Evolutionary conservation across 2,113 vertebrate species (phyloP), one percentile per base, ranked within the genome.

Genomic region (Trichechus manatus): DNA sequence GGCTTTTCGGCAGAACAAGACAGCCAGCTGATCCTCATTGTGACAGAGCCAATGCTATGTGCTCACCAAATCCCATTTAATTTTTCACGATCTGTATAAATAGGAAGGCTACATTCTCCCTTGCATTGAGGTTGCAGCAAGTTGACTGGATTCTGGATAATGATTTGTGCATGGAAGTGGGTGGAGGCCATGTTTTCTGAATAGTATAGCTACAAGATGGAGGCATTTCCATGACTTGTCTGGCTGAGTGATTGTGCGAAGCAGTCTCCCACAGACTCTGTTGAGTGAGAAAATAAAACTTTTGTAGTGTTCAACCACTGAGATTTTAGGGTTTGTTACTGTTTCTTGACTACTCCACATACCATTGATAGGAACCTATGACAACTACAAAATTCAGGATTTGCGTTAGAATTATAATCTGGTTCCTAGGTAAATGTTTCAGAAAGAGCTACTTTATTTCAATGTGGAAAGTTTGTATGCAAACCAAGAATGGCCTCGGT

Each of bases 351-450:
- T 81, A 80, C 93, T 77, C 50, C 29, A 33, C 39, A 25, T 25
- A 89, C 66, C 17, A 47, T 42, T 91, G n/a, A 56, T 81, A 70
- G 17, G 31, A 86, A 63, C 4, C 42, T 93, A 50, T 89, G 64
- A 86, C 2, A 95, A 94, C 64, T 91, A 63, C 75, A 95, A 93
- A 78, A 44, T 83, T 50, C 53, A 61, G 31, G 91, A 93, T 9
- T 61, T 53, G 61, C 14, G 10, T 93, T 74, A 92, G 61, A 77
- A 79, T 70, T 94, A 50, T 61, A 78, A 61, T 74, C 27, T 88
- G n/a, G 23, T 89, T 95, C 47, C 29, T 22, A 75, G 72, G 81
- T n/a, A 83, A 84, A 91, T n/a, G 42, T 53, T 91, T 93, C 20
- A 61, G 81, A 80, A 80, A 78, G 83, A 88, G 14, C 68, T 61